Base-by-base conservation (phyloP, 2,888 invertebrate genomes). In the Meta bourneti region DNA sequence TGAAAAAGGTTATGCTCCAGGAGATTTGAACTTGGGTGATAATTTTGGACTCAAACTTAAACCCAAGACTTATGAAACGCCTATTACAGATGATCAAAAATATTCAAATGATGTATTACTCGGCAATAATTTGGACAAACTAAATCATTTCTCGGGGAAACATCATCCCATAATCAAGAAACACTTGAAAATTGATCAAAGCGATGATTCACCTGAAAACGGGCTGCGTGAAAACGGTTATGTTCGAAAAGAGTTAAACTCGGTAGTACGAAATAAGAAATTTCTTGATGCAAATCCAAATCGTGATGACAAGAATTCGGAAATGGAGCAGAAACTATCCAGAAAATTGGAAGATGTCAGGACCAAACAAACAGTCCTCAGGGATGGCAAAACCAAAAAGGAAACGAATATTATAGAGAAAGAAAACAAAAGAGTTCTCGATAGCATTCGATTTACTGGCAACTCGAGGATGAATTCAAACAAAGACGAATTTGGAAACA, bases 331-430 rank as follows among this genome's bases (percentile, higher is more conserved):
- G 34, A 71, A 82, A 52, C 7, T 71, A 11, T 70, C 82, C n/a
- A 82, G 51, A 7, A 52, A n/a, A 1, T 19, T 71, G n/a, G 82
- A 82, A 81, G 80, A 69, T 8, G 48, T 48, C 7, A 82, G 72
- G 52, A 48, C 70, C 1, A 82, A 51, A 8, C 48, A 82, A 82
- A 82, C 72, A 13, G 20, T 82, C 5, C 11, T 82, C 11, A 72
- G 19, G 52, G 82, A 82, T 20, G 13, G 11, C 6, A 48, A n/a
- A 52, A 11, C 72, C 13, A 51, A 72, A 20, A 72, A 52, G 13
- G 72, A 81, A 81, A 81, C 80, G 0, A 48, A 81, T 48, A 34
- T 82, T 6, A 19, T 82, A 9, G 82, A 82, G 13, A 72, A 82
- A 9, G n/a, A 72, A 52, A 72, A 82, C 11, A 20, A 82, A 19